These are phyloP conservation scores for Melopsittacus undulatus DNA, from an alignment of 2,797 vertebrate species.

Conservation along the genomic window DNA sequence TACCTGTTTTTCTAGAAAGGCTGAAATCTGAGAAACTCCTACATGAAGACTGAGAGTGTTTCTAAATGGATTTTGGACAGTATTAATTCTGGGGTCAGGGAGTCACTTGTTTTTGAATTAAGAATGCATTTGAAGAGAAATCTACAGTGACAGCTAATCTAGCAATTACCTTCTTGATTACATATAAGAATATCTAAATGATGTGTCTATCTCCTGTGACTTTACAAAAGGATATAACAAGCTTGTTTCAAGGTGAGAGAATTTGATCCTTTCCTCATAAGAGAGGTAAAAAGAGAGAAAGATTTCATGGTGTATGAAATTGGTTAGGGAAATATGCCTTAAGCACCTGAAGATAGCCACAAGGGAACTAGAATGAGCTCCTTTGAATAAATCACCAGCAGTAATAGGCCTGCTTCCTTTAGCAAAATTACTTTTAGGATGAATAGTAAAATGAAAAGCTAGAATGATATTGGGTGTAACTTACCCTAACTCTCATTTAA, in stretches of 20 bases:
- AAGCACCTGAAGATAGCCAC: not conserved
- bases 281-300: not conserved
- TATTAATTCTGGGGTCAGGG: not conserved
- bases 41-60: not conserved
- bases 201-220: not conserved
- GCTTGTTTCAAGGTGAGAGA: constrained; percentile 42
- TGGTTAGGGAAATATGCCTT: constrained; percentile 20
- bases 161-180: constrained; percentile 36
- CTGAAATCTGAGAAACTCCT: not conserved
- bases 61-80: constrained; percentile 2
- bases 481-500: not conserved
- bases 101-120: constrained; percentile 3
- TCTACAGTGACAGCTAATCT: not conserved
- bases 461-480: not conserved
- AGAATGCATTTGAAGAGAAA: constrained; percentile 9
- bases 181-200: constrained; percentile 12
- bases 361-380: not conserved
- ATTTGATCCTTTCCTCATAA: constrained; percentile 16
- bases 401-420: not conserved
- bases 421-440: not conserved
- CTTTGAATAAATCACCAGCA: constrained; percentile 43
- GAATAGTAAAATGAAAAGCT: constrained; percentile 6
- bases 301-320: not conserved
- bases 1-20: not conserved
- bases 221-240: constrained; percentile 10